A percentile compares a stretch with the other conserved stretches of the same genome.
These are phyloP conservation scores for Myiopsitta monachus DNA, from an alignment of 2,113 vertebrate genomes.

Conservation along the genomic window DNA sequence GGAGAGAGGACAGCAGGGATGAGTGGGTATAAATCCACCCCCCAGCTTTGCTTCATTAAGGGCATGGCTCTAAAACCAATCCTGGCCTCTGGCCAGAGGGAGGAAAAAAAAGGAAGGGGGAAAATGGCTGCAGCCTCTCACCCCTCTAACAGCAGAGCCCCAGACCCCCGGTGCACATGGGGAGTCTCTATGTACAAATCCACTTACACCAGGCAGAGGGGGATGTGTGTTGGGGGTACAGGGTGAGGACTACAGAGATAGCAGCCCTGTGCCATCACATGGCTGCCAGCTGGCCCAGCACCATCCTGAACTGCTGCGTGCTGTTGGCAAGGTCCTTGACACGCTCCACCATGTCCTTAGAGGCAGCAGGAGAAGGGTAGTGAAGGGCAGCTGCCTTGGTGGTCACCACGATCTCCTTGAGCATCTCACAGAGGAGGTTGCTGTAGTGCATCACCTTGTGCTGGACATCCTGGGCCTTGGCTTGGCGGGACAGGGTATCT, in stretches of 20 bases:
- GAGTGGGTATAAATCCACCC: neutral
- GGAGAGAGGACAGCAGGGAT: neutral
- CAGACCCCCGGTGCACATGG: neutral
- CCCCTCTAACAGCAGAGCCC: neutral
- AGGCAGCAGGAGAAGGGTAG: constrained; percentile 85
- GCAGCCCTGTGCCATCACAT: constrained; percentile 71
- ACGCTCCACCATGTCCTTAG: constrained; percentile 91
- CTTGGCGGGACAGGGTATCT: constrained; percentile 93
- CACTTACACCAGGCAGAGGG: constrained; percentile 46
- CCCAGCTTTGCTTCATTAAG: constrained; percentile 57
- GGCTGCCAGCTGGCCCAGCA: constrained; percentile 87
- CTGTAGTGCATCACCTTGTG: constrained; percentile 91
- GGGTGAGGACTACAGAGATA: neutral
- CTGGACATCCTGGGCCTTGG: constrained; percentile 87
- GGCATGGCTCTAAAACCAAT: constrained; percentile 68
- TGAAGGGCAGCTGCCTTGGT: constrained; percentile 92
- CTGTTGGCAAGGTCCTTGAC: constrained; percentile 89
- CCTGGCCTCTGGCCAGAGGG: neutral
- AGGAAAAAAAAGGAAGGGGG: neutral
- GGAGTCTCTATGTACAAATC: constrained; percentile 80
- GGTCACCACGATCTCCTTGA: constrained; percentile 93
- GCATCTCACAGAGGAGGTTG: constrained; percentile 92
- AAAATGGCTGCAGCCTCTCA: neutral
- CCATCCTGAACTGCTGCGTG: constrained; percentile 92
- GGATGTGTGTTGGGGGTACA: neutral